phyloP scores from a whole-genome alignment of 1,140 invertebrate genomes.

The Euglossa dilemma region DNA sequence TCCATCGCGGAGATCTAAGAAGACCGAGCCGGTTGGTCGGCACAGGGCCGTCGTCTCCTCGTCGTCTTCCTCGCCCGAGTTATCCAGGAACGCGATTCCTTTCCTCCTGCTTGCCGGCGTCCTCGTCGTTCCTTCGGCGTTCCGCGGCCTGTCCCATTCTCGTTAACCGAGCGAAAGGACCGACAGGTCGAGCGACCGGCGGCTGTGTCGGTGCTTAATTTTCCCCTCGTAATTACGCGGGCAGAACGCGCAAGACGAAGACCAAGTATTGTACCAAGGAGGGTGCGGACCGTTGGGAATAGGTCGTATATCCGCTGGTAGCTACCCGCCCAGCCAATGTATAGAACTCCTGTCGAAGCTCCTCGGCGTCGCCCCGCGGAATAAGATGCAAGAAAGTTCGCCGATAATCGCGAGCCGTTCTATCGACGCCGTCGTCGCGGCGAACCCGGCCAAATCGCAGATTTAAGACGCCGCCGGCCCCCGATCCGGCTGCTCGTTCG shows the following conservation, averaged over 20 bases:
- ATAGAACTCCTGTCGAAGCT: conserved; percentile 64
- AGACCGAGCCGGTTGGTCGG: conserved; percentile 69
- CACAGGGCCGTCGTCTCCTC: conserved; percentile 67
- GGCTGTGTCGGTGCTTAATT: conserved; percentile 82
- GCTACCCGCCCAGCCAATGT: conserved; percentile 62
- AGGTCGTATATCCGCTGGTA: conserved; percentile 65
- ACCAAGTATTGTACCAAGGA: conserved; percentile 68
- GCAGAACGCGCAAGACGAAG: conserved; percentile 69
- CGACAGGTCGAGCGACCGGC: conserved; percentile 77
- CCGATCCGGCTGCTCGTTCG: background rate
- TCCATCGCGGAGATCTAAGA: conserved; percentile 80
- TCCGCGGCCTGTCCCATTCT: conserved; percentile 49
- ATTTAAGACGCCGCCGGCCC: background rate
- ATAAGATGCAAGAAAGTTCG: conserved; percentile 47
- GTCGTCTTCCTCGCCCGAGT: conserved; percentile 75
- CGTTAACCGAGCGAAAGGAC: conserved; percentile 75
- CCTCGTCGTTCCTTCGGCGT: conserved; percentile 53
- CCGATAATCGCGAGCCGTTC: conserved; percentile 40
- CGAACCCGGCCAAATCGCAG: background rate
- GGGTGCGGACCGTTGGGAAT: conserved; percentile 64
- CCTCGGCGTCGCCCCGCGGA: conserved; percentile 19
- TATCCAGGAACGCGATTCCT: conserved; percentile 71
- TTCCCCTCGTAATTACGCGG: conserved; percentile 81
- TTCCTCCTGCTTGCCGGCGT: conserved; percentile 56
- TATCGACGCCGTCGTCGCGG: background rate